Conservation (phyloP, 2,797 vertebrate species). For the Catostomus latipinnis region DNA sequence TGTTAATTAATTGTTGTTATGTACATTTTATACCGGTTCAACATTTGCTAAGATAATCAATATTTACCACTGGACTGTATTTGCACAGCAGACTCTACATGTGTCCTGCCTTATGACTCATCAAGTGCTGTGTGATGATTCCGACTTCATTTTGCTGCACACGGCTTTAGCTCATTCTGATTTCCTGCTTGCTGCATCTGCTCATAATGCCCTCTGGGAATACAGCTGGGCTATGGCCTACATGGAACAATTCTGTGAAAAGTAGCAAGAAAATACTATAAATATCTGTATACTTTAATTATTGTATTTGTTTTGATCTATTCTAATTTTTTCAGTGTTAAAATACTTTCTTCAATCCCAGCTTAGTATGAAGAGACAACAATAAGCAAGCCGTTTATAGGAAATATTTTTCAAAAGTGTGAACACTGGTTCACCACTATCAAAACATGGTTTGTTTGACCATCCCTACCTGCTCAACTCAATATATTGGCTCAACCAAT, state of each 20-base stretch:
- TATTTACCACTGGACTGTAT: constrained; percentile 18
- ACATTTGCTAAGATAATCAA: constrained; percentile 1
- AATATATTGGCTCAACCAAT: no score
- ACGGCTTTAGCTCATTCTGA: constrained; percentile 57
- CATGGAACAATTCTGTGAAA: constrained; percentile 68
- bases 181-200: constrained; percentile 73
- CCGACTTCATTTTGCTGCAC: constrained; percentile 62
- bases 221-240: constrained; percentile 76
- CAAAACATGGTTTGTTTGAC: no score
- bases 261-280: constrained; percentile 19
- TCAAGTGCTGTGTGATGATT: constrained; percentile 60
- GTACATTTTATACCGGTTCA: constrained; percentile 22
- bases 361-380: no score
- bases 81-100: constrained; percentile 44
- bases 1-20: constrained; percentile 10
- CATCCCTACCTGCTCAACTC: no score
- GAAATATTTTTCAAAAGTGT: no score
- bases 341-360: no score
- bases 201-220: constrained; percentile 70
- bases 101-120: constrained; percentile 62
- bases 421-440: no score
- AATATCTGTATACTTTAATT: constrained; percentile 1
- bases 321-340: no score
- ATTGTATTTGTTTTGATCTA: neutral
- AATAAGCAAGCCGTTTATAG: no score